Evolutionary conservation across 1,140 invertebrate species (phyloP), one percentile per base, ranked within the genome.

Genomic region (Drosophila nebulosa): DNA sequence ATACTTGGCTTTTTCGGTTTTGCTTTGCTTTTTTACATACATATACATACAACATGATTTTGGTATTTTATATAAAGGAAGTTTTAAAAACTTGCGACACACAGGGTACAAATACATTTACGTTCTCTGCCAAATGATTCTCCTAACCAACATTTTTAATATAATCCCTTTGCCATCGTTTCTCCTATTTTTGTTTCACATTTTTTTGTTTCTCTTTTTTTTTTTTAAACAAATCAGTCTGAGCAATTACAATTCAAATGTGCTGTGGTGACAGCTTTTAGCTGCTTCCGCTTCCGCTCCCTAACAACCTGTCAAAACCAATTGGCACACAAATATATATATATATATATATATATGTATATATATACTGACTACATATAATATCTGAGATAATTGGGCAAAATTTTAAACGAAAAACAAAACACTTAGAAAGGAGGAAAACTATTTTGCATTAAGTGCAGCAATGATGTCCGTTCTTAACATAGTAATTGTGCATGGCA

Each of bases 401-500:
- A 53, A 53, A 24, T n/a, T 6, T 1, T 16, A 14, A 30, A 7
- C n/a, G 26, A 50, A 50, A 22, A 50, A 50, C 16, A 18, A 12
- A n/a, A 18, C 16, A 50, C 42, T 7, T 1, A 22, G 5, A 1
- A n/a, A 52, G 26, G 27, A 53, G 14, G 27, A 53, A 7, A 26
- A 53, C 5, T 27, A 5, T 7, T 51, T 35, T 12, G 14, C 32
- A 55, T 76, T 88, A 88, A 66, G 83, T 88, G 78, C 83, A 88
- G 67, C 83, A 88, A 39, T 88, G 83, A 42, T 88, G 83, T 46
- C 83, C 83, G 9, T 73, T 88, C 26, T 88, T 88, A 59, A 88
- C 83, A 22, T 88, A 88, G 60, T 88, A 88, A 71, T 88, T 88
- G 63, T 88, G 83, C 83, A 88, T 88, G 53, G 75, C 68, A n/a